Evolutionary conservation across 2,797 vertebrate species (phyloP), one percentile per base, ranked within the genome.

Genomic region (Coregonus suidteri): DNA sequence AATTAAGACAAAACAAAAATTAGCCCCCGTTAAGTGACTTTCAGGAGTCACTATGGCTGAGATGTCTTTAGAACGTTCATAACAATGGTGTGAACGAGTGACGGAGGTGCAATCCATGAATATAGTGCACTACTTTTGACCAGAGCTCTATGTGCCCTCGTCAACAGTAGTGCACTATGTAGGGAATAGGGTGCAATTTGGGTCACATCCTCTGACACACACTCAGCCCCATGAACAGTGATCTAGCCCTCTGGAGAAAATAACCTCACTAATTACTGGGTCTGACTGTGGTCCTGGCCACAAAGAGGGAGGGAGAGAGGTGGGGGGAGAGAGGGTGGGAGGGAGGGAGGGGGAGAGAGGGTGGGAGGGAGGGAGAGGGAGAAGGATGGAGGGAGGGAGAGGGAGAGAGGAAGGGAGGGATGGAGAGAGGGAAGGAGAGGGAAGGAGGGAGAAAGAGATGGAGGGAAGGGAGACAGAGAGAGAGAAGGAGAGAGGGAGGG

Each of bases 221-320:
- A 88, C 89, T 89, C 77, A 87, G 91, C 85, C 85, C 90, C 91
- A 93, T 94, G 93, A 93, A 93, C 91, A 91, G 90, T 91, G 92
- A 92, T 93, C 92, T 92, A 86, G 87, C 87, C 84, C 88, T 87
- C 90, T 83, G 86, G 91, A 91, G 91, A 93, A 94, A 94, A 93
- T 92, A 93, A 91, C 90, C 90, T 91, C 79, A 80, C 89, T 94
- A 93, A 94, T 47, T 47, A 13, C 41, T 47, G 9, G 41, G 41
- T 47, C 41, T 47, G 41, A 47, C 41, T 47, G 2, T 47, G 41
- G 41, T 47, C 41, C 41, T 47, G 9, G 41, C 41, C 34, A 41
- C 34, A 70, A 6, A 70, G 68, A 20, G 35, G 14, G 68, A 47
- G 68, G 31, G 67, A 69, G 67, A 35, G 67, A 41, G 18, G 9